These are phyloP conservation scores for Heliconius congener DNA, from an alignment of 1,140 invertebrate genomes.

Conservation along the genomic window DNA sequence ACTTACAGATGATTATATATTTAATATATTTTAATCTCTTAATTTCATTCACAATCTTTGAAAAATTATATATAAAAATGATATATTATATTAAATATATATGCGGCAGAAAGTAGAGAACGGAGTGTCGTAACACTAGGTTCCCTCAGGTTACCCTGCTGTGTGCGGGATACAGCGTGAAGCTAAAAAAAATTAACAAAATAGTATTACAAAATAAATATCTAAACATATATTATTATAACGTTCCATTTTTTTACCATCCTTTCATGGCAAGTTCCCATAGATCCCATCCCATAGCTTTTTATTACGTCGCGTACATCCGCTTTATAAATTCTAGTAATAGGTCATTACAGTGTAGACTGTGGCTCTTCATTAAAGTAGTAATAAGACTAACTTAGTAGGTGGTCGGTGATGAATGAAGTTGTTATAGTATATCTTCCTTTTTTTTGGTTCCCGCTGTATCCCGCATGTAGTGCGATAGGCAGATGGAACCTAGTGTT, in stretches of 20 bases:
- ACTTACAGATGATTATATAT: no score
- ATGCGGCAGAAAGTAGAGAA: no score
- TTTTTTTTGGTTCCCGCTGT: background rate
- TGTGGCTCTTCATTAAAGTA: constrained; percentile 29
- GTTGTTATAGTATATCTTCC: background rate
- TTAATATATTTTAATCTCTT: no score
- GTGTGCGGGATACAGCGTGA: no score
- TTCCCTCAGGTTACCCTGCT: no score
- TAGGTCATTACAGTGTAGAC: constrained; percentile 33
- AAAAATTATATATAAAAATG: no score
- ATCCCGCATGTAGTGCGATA: no score
- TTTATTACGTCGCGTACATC: constrained; percentile 37
- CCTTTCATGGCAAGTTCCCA: constrained; percentile 21
- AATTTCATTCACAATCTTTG: no score
- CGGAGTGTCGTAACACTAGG: no score
- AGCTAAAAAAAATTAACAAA: background rate
- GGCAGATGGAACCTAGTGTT: no score
- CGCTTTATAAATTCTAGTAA: constrained; percentile 41
- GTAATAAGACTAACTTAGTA: constrained; percentile 6
- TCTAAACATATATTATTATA: background rate
- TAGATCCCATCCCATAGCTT: constrained; percentile 27
- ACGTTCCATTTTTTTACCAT: background rate
- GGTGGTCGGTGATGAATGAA: constrained; percentile 23
- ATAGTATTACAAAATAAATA: background rate
- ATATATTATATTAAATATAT: no score